Evolutionary conservation across 2,113 vertebrate genomes (phyloP).

Genomic region (Oxygymnocypris stewartii): DNA sequence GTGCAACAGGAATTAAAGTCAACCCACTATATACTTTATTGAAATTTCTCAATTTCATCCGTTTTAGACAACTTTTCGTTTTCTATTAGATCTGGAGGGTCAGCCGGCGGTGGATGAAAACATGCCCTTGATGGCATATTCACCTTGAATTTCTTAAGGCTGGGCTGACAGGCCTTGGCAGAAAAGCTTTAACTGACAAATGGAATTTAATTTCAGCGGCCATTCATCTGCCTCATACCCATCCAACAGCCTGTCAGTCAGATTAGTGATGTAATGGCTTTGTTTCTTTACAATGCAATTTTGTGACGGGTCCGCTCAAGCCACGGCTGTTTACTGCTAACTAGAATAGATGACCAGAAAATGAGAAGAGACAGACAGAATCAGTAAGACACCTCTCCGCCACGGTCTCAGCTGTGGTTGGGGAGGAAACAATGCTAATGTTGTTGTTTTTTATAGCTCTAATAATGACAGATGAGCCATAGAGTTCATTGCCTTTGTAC

Average conservation of each 20-base stretch:
- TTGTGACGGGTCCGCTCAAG: conserved; percentile 16
- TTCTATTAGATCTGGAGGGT: conserved; percentile 3
- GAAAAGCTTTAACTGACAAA: conserved; percentile 51
- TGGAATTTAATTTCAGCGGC: conserved; percentile 53
- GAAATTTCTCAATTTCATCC: not conserved
- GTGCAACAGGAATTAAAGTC: not conserved
- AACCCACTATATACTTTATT: conserved; percentile 1
- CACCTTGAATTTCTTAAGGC: conserved; percentile 41
- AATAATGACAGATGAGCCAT: conserved; percentile 43
- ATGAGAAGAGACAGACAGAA: conserved; percentile 34
- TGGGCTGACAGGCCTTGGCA: conserved; percentile 39
- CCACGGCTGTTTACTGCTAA: conserved; percentile 37
- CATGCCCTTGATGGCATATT: conserved; percentile 43
- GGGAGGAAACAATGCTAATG: conserved; percentile 49
- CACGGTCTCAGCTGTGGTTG: conserved; percentile 28
- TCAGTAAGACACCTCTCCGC: conserved; percentile 24
- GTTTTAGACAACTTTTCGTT: conserved; percentile 15
- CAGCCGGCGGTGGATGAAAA: not conserved
- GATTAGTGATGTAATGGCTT: conserved; percentile 54
- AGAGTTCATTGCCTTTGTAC: conserved; percentile 31
- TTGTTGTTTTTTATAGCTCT: conserved; percentile 20
- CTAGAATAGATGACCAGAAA: conserved; percentile 32
- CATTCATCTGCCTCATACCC: conserved; percentile 35
- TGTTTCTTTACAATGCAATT: conserved; percentile 40
- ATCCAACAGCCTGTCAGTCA: conserved; percentile 53